These are phyloP conservation scores for Macrotus californicus DNA, from an alignment of 2,113 vertebrate genomes.

Conservation along the genomic window DNA sequence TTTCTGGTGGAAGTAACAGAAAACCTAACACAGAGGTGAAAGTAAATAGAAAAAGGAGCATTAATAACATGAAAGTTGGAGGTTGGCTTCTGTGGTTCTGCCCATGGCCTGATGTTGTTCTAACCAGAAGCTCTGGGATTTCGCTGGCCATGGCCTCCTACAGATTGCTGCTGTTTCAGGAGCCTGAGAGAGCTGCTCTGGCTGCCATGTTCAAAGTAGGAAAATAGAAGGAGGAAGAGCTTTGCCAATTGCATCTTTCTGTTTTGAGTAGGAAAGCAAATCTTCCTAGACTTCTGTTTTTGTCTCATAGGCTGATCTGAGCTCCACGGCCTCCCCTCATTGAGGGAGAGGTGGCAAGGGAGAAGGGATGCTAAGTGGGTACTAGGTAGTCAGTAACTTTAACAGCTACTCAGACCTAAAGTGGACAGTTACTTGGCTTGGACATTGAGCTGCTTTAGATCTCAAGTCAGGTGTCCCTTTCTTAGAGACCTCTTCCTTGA, in stretches of 20 bases:
- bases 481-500: background rate
- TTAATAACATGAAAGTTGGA: background rate
- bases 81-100: background rate
- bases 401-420: background rate
- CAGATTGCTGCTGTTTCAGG: background rate
- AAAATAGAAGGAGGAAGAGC: background rate
- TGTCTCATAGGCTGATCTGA: background rate
- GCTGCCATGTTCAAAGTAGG: background rate
- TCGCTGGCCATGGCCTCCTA: background rate
- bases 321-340: background rate
- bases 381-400: background rate
- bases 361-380: background rate
- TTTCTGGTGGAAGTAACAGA: background rate
- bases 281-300: background rate
- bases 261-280: background rate
- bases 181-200: background rate
- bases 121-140: background rate
- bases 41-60: background rate
- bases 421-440: background rate
- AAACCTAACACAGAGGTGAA: background rate
- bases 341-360: background rate
- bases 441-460: background rate
- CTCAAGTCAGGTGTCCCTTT: background rate
- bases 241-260: background rate
- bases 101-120: background rate